phyloP scores from a whole-genome alignment of 2,113 vertebrate genomes.

The Phalacrocorax aristotelis region DNA sequence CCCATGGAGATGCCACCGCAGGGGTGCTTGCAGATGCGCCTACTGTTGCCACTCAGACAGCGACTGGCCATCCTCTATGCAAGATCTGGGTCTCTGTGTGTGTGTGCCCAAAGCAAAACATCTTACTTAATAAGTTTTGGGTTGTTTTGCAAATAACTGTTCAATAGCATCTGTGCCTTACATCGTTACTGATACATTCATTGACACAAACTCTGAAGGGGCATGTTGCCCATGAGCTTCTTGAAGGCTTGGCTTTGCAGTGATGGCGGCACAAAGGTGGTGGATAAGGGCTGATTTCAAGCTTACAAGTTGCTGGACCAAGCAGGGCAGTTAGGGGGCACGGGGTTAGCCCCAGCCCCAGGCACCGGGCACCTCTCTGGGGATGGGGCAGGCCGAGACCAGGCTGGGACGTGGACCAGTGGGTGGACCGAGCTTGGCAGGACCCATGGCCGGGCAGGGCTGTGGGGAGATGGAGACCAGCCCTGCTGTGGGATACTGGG shows the following conservation, averaged over 20 bases:
- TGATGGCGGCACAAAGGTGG: background rate
- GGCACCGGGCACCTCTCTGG: rapidly evolving
- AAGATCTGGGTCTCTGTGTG: background rate
- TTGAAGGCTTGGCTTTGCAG: background rate
- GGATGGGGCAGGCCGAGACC: rapidly evolving
- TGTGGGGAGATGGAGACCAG: background rate
- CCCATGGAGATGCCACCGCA: rapidly evolving
- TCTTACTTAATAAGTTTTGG: background rate
- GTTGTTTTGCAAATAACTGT: background rate
- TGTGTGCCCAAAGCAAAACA: background rate
- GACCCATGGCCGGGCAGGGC: background rate
- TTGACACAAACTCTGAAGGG: no score
- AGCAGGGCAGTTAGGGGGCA: background rate
- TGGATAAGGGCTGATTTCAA: background rate
- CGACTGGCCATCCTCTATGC: rapidly evolving
- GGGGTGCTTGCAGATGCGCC: rapidly evolving
- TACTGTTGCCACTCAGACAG: background rate
- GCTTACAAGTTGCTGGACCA: background rate
- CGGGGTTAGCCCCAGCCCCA: background rate
- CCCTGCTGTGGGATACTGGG: background rate
- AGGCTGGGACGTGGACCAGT: rapidly evolving
- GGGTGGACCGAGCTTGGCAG: rapidly evolving
- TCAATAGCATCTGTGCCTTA: background rate
- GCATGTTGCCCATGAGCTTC: rapidly evolving
- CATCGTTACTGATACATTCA: background rate